A percentile compares a stretch with the other conserved stretches of the same genome.
phyloP scores from a whole-genome alignment of 2,797 vertebrate species.

The Rhinogobio ventralis region DNA sequence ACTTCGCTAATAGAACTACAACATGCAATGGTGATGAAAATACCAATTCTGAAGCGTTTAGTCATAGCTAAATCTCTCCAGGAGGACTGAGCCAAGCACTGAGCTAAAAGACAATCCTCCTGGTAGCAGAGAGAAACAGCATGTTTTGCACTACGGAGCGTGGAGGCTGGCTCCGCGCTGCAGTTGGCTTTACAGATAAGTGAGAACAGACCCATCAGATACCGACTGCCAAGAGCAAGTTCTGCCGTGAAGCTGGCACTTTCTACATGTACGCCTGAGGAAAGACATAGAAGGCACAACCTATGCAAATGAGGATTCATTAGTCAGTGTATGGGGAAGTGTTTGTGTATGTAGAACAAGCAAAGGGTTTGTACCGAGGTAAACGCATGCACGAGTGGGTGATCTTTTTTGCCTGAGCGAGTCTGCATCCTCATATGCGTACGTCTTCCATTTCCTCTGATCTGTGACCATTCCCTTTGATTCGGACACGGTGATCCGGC shows the following conservation, averaged over 20 bases:
- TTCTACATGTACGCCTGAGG: slow-evolving; percentile 52
- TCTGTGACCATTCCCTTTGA: slow-evolving; percentile 79
- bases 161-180: slow-evolving; percentile 52
- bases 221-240: slow-evolving; percentile 57
- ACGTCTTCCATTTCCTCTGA: slow-evolving; percentile 70
- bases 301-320: slow-evolving; percentile 58
- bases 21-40: slow-evolving; percentile 11
- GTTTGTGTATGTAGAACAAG: slow-evolving; percentile 56
- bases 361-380: slow-evolving; percentile 56
- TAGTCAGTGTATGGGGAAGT: slow-evolving; percentile 53
- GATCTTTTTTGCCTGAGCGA: slow-evolving; percentile 35
- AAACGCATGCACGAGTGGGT: slow-evolving; percentile 34
- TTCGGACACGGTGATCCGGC: slow-evolving; percentile 79
- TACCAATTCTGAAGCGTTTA: slow-evolving; percentile 22
- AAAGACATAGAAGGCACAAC: slow-evolving; percentile 51
- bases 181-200: slow-evolving; percentile 61
- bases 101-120: slow-evolving; percentile 38
- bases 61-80: slow-evolving; percentile 37
- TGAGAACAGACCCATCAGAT: slow-evolving; percentile 58
- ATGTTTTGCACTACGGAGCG: slow-evolving; percentile 58
- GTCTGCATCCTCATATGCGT: slow-evolving; percentile 46
- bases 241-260: slow-evolving; percentile 50
- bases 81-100: slow-evolving; percentile 34
- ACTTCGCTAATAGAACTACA: not conserved
- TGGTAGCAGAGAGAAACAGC: slow-evolving; percentile 52